Conservation (phyloP, 2,113 vertebrate species). For the Empidonax traillii region DNA sequence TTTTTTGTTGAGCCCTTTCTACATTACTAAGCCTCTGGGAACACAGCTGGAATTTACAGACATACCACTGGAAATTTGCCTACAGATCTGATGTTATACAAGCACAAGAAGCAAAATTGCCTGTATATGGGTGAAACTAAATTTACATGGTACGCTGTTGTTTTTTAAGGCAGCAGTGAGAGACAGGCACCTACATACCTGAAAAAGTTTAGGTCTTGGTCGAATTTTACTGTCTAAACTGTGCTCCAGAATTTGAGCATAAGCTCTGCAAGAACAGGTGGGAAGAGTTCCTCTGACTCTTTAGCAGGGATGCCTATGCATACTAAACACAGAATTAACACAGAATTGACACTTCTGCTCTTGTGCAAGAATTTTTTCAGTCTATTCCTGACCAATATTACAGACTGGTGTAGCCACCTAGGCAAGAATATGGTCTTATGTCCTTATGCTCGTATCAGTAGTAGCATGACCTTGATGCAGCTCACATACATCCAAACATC, state of each 20-base stretch:
- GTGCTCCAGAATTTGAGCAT: background rate
- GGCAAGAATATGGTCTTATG: background rate
- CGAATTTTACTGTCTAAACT: background rate
- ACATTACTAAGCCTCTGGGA: constrained; percentile 6
- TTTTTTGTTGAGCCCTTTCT: constrained; percentile 9
- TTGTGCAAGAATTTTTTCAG: background rate
- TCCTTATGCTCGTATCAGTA: background rate
- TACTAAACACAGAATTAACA: background rate
- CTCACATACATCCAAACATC: background rate
- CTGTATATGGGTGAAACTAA: background rate
- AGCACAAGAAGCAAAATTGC: background rate
- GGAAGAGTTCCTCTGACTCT: background rate
- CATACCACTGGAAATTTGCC: constrained; percentile 18
- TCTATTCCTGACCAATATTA: background rate
- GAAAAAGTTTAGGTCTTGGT: background rate
- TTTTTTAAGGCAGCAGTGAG: background rate
- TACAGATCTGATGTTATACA: background rate
- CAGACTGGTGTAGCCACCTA: background rate
- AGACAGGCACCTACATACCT: background rate
- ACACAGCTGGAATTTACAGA: constrained; percentile 10
- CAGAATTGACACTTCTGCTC: background rate
- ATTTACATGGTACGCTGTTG: background rate
- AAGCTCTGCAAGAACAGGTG: background rate
- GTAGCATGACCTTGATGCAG: background rate
- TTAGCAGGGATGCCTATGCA: background rate